These are phyloP conservation scores for Dicerorhinus sumatrensis DNA, from an alignment of 2,113 vertebrate genomes.

Conservation along the genomic window DNA sequence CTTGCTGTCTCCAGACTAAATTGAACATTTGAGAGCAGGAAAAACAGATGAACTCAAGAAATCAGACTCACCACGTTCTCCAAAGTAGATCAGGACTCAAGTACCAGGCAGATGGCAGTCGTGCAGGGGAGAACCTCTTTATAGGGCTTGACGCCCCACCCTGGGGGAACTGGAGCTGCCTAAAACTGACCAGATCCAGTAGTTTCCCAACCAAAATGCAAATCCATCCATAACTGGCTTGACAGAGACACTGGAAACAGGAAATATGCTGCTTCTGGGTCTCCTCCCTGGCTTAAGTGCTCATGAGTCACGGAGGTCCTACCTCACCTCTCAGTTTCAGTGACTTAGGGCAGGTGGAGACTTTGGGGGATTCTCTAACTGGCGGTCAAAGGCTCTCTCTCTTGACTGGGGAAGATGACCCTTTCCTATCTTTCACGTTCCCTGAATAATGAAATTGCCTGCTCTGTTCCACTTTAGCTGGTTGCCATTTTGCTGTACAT, in stretches of 20 bases:
- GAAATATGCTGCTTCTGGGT: not conserved
- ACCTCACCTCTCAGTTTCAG: not conserved
- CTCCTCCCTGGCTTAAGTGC: not conserved
- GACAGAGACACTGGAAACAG: not conserved
- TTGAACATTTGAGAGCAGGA: not conserved
- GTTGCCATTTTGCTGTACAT: not conserved
- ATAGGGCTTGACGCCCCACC: constrained; percentile 33
- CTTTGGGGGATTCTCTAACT: not conserved
- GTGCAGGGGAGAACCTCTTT: not conserved
- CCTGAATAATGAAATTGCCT: too few species aligned
- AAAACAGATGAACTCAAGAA: not conserved
- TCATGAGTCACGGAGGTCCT: not conserved
- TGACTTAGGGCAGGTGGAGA: not conserved
- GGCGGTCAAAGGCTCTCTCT: not conserved
- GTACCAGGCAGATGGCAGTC: not conserved
- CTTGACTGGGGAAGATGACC: not conserved
- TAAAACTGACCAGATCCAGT: not conserved
- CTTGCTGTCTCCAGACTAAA: not conserved
- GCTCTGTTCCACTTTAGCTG: not conserved
- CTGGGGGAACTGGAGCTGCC: not conserved
- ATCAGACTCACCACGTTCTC: constrained; percentile 51
- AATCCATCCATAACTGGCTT: not conserved
- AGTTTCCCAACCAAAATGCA: constrained; percentile 55
- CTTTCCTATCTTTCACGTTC: not conserved
- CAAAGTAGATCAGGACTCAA: not conserved